Conservation (phyloP, 1,140 invertebrate genomes). For the Drosophila kikkawai region DNA sequence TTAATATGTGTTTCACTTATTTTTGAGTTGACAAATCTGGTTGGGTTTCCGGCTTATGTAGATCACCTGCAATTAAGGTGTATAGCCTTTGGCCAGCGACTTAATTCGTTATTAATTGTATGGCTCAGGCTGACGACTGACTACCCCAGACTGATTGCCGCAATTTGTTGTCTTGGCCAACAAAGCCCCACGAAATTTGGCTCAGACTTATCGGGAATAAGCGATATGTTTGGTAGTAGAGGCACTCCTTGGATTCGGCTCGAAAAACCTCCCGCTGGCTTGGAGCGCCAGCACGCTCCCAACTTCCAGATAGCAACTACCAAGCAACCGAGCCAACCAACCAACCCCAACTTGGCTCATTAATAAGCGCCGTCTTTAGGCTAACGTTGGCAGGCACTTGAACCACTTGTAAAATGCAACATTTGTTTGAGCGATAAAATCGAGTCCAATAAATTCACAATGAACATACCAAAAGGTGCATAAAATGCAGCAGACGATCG, state of each 20-base stretch:
- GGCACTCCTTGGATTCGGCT: conserved; percentile 11
- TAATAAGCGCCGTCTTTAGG: conserved; percentile 80
- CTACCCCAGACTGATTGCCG: conserved; percentile 65
- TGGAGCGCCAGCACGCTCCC: conserved; percentile 43
- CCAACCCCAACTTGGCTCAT: conserved; percentile 54
- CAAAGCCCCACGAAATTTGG: conserved; percentile 22
- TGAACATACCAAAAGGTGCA: conserved; percentile 82
- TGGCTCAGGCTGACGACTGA: conserved; percentile 45
- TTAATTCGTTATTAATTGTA: conserved; percentile 78
- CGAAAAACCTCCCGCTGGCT: conserved; percentile 34
- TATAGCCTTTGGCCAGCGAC: conserved; percentile 62
- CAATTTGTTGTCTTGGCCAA: conserved; percentile 68
- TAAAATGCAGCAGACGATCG: conserved; percentile 79
- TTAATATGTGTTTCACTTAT: background rate
- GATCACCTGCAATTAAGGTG: conserved; percentile 61
- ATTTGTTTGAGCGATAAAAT: conserved; percentile 85
- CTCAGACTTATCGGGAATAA: conserved; percentile 32
- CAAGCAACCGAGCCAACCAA: conserved; percentile 20
- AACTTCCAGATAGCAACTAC: conserved; percentile 38
- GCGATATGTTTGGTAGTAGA: conserved; percentile 10
- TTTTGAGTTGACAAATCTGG: conserved; percentile 30
- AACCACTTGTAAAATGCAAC: conserved; percentile 84
- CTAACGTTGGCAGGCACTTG: conserved; percentile 72
- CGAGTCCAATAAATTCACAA: conserved; percentile 83
- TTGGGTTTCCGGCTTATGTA: conserved; percentile 37